Percentiles rank a stretch among this genome's conserved stretches.
phyloP scores from a whole-genome alignment of 2,797 vertebrate genomes.

The Diplodus puntazzo region DNA sequence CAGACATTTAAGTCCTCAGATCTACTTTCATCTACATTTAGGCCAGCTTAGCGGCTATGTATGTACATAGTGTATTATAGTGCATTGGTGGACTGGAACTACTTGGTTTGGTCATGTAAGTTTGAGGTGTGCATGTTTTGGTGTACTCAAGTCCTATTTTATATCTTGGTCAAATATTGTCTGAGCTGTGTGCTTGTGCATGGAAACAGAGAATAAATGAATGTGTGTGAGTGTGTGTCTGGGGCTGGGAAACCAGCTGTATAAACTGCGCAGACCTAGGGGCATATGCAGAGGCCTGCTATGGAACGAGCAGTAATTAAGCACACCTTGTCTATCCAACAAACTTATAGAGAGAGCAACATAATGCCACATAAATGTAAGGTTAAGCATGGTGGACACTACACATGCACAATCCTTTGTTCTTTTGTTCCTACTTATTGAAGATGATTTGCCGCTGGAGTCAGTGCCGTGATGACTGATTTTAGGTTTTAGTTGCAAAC shows the following conservation, averaged over 20 bases:
- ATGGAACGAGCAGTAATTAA: constrained; percentile 52
- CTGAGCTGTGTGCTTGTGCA: constrained; percentile 2
- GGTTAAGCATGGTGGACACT: background rate
- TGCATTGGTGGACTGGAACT: background rate
- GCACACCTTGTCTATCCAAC: constrained; percentile 39
- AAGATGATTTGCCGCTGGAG: constrained; percentile 12
- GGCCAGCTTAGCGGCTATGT: constrained; percentile 26
- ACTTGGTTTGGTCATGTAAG: background rate
- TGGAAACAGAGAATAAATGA: background rate
- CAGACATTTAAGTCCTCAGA: constrained; percentile 35
- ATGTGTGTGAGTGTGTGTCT: constrained; percentile 19
- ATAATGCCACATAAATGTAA: constrained; percentile 11
- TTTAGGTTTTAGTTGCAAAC: constrained; percentile 43
- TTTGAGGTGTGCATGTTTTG: background rate
- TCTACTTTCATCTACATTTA: constrained; percentile 39
- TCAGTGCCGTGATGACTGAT: constrained; percentile 32
- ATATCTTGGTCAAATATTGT: background rate
- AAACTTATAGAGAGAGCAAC: constrained; percentile 3
- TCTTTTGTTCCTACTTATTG: constrained; percentile 30
- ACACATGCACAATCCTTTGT: background rate
- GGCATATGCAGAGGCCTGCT: constrained; percentile 30
- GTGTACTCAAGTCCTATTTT: background rate
- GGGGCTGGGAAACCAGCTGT: constrained; percentile 9
- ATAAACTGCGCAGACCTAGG: constrained; percentile 23
- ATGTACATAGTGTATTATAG: constrained; percentile 7